Evolutionary conservation across 2,113 vertebrate genomes (phyloP), one percentile per base, ranked within the genome.

Genomic region (Gymnorhina tibicen): DNA sequence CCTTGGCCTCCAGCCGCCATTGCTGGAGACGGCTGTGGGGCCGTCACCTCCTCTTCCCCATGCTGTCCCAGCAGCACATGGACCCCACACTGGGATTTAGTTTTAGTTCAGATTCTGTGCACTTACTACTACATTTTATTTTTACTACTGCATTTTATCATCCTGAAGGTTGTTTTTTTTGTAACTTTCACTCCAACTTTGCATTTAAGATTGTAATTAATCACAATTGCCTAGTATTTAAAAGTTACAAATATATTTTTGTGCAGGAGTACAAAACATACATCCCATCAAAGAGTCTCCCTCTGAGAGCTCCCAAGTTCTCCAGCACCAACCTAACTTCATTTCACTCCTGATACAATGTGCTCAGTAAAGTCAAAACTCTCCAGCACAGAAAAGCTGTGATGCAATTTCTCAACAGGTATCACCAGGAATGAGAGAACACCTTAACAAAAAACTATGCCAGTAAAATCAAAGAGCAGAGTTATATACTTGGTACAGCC

Each of bases 51-150:
- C 44, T 62, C 70, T 18, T 10, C 24, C 23, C 32, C 37, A 5
- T 0, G 1, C 47, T 49, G 46, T 44, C 42, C 75, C 16, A 76
- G 75, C 35, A 39, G 62, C 74, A 82, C 0, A 0, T 22, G 74
- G 0, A 8, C 37, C 30, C 19, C 2, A 3, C 0, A 1, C 26
- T 18, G 4, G 3, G 6, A 39, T 44, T 67, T 46, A 23, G 6
- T 28, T 75, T 70, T 23, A n/a, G 39, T 72, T 85, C 70, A 52
- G 39, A 33, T 39, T 37, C 35, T 19, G 27, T 41, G 8, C 39
- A 55, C 5, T 47, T 62, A 11, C 27, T 58, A 21, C 44, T 26
- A 20, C 6, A 21, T 23, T 26, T 55, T 13, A 50, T n/a, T n/a
- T n/a, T n/a, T n/a, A n/a, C n/a, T n/a, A n/a, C n/a, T n/a, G n/a